Percentiles rank a stretch among this genome's conserved stretches.
Evolutionary conservation across 2,797 vertebrate genomes (phyloP).

Genomic region (Pseudochromis fuscus): DNA sequence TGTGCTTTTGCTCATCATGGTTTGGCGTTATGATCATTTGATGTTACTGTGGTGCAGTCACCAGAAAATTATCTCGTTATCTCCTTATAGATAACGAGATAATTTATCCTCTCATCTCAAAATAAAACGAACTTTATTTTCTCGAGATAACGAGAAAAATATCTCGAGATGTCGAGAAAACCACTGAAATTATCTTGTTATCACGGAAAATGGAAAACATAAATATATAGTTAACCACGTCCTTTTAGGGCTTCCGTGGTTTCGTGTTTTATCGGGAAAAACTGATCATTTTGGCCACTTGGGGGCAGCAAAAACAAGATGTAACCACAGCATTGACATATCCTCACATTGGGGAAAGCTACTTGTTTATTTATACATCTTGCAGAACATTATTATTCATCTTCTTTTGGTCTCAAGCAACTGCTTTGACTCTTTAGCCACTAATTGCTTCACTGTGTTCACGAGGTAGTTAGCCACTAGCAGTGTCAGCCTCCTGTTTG

Average conservation of each 20-base stretch:
- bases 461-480: background rate
- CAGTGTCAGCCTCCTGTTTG: background rate
- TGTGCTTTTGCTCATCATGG: too few species aligned
- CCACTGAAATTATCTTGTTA: too few species aligned
- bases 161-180: too few species aligned
- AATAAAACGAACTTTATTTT: too few species aligned
- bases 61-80: too few species aligned
- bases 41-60: too few species aligned
- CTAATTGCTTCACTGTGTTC: background rate
- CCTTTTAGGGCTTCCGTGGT: background rate
- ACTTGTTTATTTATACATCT: background rate
- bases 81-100: too few species aligned
- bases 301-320: slow-evolving; percentile 28
- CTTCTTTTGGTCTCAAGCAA: background rate
- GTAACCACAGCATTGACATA: background rate
- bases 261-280: background rate
- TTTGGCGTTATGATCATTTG: too few species aligned
- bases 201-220: too few species aligned
- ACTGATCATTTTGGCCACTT: slow-evolving; percentile 4
- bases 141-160: too few species aligned
- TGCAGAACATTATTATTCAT: background rate
- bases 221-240: background rate
- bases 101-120: too few species aligned
- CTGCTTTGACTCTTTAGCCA: slow-evolving; percentile 1
- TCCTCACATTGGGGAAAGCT: background rate